These are phyloP conservation scores for Cydia strobilella DNA, from an alignment of 1,140 invertebrate genomes.

Conservation along the genomic window DNA sequence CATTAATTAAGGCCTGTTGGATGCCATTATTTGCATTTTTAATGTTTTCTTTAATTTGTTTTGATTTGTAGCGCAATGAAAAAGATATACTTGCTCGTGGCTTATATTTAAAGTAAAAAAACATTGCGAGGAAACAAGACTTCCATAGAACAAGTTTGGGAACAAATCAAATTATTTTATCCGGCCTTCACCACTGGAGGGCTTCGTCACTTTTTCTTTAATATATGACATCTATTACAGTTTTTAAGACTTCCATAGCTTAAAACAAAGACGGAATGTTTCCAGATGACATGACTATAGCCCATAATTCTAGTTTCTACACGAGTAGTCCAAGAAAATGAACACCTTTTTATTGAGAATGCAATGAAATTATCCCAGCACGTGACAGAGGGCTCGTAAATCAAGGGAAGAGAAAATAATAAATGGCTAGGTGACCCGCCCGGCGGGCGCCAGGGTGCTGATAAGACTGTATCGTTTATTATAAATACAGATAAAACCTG, in stretches of 20 bases:
- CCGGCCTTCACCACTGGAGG: no score
- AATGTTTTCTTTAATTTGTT: no score
- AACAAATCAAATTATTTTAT: no score
- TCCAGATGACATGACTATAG: not conserved
- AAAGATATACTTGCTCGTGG: not conserved
- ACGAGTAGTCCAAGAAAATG: slow-evolving; percentile 1
- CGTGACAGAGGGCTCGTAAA: not conserved
- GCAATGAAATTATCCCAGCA: slow-evolving; percentile 11
- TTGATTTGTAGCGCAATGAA: not conserved
- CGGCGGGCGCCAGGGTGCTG: not conserved
- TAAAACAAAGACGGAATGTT: not conserved
- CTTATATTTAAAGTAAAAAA: not conserved
- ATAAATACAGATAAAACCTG: no score
- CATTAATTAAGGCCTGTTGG: no score
- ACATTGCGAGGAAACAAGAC: not conserved
- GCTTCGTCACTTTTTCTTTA: no score
- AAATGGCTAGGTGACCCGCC: slow-evolving; percentile 5
- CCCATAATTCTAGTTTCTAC: not conserved
- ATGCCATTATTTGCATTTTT: no score
- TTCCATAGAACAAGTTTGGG: no score
- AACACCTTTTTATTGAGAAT: slow-evolving; percentile 15
- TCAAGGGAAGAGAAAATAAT: slow-evolving; percentile 8
- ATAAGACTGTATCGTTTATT: no score
- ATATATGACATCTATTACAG: no score
- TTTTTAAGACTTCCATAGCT: not conserved